These are phyloP conservation scores for Cepaea hortensis DNA, from an alignment of 2,888 invertebrate genomes.

Conservation along the genomic window DNA sequence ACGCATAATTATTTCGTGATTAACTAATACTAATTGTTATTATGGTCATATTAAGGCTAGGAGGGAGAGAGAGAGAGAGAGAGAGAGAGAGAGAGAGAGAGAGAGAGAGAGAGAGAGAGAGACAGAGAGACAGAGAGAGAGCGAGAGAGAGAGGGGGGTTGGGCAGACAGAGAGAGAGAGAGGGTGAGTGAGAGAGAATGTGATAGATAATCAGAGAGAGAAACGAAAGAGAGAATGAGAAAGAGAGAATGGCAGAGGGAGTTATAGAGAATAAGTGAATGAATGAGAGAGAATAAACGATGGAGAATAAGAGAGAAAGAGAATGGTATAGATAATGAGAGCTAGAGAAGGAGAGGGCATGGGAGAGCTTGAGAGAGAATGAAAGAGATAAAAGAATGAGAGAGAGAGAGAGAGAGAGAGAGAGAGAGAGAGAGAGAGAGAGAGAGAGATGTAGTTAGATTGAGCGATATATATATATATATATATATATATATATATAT, in stretches of 20 bases:
- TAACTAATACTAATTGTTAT: too few relatives aligned
- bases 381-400: constrained; percentile 17
- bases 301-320: too few relatives aligned
- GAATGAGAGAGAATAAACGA: too few relatives aligned
- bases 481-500: not conserved
- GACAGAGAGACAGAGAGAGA: not conserved
- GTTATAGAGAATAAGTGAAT: too few relatives aligned
- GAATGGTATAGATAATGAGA: too few relatives aligned
- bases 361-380: constrained; percentile 3
- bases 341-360: not conserved
- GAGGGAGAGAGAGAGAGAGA: not conserved
- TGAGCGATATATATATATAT: too few relatives aligned
- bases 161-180: not conserved
- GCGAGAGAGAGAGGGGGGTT: not conserved
- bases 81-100: not conserved
- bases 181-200: too few relatives aligned
- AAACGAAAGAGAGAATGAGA: too few relatives aligned
- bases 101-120: constrained; percentile 7
- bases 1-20: too few relatives aligned
- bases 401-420: constrained; percentile 11
- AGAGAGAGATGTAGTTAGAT: constrained; percentile 11
- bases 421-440: constrained; percentile 9
- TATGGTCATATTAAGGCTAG: too few relatives aligned
- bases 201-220: too few relatives aligned
- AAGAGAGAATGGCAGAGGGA: too few relatives aligned